Evolutionary conservation across 2,113 vertebrate species (phyloP), one percentile per base, ranked within the genome.

Genomic region (Trematocara nigrifrons): DNA sequence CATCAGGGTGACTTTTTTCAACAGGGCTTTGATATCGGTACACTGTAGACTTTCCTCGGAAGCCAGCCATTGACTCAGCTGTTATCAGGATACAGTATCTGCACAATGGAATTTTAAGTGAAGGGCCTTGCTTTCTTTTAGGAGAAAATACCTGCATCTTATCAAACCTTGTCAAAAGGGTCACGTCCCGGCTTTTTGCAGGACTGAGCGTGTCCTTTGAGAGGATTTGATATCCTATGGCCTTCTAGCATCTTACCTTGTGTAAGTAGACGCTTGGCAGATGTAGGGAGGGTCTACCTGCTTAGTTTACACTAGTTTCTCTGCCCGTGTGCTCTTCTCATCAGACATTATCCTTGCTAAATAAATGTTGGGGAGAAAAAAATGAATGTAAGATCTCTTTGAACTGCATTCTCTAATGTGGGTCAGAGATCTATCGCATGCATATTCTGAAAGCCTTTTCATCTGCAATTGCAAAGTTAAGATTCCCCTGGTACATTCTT

Each of bases 391-490:
- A 89, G 86, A 93, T 91, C 91, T 87, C 93, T 96, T 95, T 95
- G 93, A 95, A 95, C 93, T 93, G 81, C 80, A 83, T 91, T 94
- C 91, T 91, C 90, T 93, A 93, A 96, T 95, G 91, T 95, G 94
- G 95, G 95, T 95, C 95, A 96, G 92, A 95, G 94, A 95, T 95
- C 91, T 95, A 93, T 91, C 87, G 54, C 85, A 94, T 95, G 93
- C 95, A 95, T 95, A 95, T 95, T 95, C 89, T 69, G 40, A 84
- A 88, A 90, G 84, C 80, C 89, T 95, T 96, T 96, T 96, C 91
- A 95, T 96, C 93, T 95, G 90, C 90, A 93, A 90, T 95, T 93
- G 93, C 89, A 38, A 89, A 93, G 94, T 95, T 90, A 95, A 94
- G 94, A 95, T 93, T 94, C 92, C 94, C 94, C 87, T 79, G 94